These are phyloP conservation scores for Mirounga angustirostris DNA, from an alignment of 2,113 vertebrate genomes.

Conservation along the genomic window DNA sequence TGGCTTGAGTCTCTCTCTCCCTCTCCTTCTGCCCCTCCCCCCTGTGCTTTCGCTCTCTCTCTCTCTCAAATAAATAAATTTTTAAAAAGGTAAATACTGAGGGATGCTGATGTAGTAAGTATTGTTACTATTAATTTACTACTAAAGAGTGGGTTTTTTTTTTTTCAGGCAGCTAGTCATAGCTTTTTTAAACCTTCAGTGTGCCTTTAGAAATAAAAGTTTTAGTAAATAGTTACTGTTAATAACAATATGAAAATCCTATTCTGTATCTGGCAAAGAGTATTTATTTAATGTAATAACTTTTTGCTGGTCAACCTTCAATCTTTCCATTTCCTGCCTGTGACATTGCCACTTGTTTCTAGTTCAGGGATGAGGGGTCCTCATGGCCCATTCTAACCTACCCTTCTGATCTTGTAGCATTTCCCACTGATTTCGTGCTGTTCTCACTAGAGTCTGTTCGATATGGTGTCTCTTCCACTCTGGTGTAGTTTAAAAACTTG, in stretches of 20 bases:
- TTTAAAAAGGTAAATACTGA: background rate
- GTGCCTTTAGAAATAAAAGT: background rate
- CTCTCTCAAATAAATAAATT: no score
- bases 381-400: background rate
- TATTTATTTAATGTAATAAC: background rate
- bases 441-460: background rate
- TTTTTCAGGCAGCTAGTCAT: background rate
- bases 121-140: background rate
- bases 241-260: background rate
- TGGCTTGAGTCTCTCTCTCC: background rate
- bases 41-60: no score
- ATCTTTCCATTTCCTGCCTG: background rate
- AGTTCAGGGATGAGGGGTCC: background rate
- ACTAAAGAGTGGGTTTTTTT: background rate
- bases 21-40: no score
- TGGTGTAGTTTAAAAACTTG: background rate
- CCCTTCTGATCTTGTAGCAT: background rate
- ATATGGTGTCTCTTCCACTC: background rate
- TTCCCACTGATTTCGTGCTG: background rate
- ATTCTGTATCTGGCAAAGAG: background rate
- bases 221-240: background rate
- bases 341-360: background rate
- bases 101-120: background rate
- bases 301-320: background rate
- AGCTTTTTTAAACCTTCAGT: background rate